Evolutionary conservation across 2,113 vertebrate species (phyloP), one percentile per base, ranked within the genome.

Genomic region (Sylvilagus bachmani): DNA sequence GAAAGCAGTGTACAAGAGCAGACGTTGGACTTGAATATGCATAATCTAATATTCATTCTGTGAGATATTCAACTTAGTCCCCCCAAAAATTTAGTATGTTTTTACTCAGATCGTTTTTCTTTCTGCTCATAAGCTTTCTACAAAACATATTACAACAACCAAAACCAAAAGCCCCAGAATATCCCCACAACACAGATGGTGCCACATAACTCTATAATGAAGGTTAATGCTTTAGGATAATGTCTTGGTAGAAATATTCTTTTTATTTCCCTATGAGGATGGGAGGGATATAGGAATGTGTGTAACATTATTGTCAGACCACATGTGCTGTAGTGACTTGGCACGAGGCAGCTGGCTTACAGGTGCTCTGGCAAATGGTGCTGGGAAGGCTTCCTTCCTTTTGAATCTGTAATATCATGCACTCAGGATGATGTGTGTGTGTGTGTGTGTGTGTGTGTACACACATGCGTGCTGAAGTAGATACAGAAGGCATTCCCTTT

Each of bases 301-400:
- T 80, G 75, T 78, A 86, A n/a, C 2, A 2, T 93, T 77, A 14
- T 86, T 70, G 0, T 44, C 58, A 92, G 86, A 71, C 89, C 96
- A 95, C 86, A 71, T 97, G 90, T 78, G 74, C 92, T 84, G 12
- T 70, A 86, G 31, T 38, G 67, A 95, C 93, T 94, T 97, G 97
- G 97, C 95, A 91, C 64, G 33, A 31, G 55, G 86, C 83, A 85
- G 79, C 95, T 96, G 88, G 94, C 83, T 93, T 96, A 96, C 97
- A 97, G 96, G 97, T 97, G 96, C 86, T 96, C 96, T 94, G 96
- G 89, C 91, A 82, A 88, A 84, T 33, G 13, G n/a, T 19, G 13
- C 44, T 1, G 0, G 62, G 89, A 91, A 81, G 75, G 38, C 53
- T 90, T 91, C 87, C 86, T 81, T 93, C 49, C 70, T 83, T 97